Conservation (phyloP, 2,113 vertebrate genomes). For the Glareola pratincola region DNA sequence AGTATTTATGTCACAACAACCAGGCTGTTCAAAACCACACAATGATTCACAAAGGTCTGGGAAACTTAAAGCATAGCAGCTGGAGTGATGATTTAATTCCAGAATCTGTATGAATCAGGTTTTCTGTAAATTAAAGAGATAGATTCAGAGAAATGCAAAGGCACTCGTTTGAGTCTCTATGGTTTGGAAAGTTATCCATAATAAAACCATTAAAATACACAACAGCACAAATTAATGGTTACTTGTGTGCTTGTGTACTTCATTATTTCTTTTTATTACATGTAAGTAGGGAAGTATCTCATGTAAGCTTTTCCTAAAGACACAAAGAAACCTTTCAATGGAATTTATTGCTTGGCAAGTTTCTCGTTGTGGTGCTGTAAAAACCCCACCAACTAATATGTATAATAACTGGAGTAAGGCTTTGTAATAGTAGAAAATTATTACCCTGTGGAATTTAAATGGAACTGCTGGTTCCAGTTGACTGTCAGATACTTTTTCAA, state of each 20-base stretch:
- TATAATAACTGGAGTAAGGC: constrained; percentile 28
- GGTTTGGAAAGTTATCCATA: constrained; percentile 16
- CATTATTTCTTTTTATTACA: constrained; percentile 51
- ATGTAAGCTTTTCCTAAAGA: constrained; percentile 55
- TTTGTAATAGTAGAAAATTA: constrained; percentile 50
- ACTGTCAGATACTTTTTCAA: constrained; percentile 47
- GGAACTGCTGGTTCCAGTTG: constrained; percentile 38
- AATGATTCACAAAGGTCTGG: constrained; percentile 66
- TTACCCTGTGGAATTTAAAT: constrained; percentile 43
- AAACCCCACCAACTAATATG: constrained; percentile 22
- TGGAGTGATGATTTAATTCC: constrained; percentile 54
- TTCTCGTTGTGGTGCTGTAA: constrained; percentile 30
- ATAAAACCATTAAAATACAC: constrained; percentile 24
- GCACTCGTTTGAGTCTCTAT: not conserved
- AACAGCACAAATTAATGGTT: constrained; percentile 45
- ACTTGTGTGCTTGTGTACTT: constrained; percentile 31
- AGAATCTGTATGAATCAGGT: constrained; percentile 57
- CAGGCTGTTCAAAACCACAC: constrained; percentile 58
- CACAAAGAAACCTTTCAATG: constrained; percentile 56
- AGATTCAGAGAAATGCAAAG: constrained; percentile 35
- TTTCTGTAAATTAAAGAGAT: constrained; percentile 57
- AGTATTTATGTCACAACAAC: constrained; percentile 58
- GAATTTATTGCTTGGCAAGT: constrained; percentile 56
- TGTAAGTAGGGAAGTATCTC: constrained; percentile 45
- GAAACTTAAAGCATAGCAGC: constrained; percentile 55